Evolutionary conservation across 2,113 vertebrate species (phyloP).

Genomic region (Ctenodactylus gundi): DNA sequence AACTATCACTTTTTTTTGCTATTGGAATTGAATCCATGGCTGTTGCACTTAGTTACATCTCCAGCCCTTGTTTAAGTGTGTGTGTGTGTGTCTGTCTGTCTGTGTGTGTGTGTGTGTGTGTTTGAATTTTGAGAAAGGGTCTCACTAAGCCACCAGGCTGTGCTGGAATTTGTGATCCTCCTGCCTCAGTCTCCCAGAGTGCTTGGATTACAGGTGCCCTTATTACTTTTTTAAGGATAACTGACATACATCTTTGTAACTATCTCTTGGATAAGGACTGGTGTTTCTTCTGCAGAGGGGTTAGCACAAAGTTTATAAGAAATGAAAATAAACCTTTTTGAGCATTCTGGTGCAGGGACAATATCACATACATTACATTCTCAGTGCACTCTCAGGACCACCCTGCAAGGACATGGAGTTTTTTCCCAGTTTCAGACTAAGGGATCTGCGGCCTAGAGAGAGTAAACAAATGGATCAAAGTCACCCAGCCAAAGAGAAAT

Average conservation of each 20-base stretch:
- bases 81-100: too few species aligned
- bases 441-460: background rate
- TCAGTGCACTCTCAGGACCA: background rate
- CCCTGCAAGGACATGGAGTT: background rate
- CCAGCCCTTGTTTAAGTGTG: background rate
- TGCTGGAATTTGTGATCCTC: background rate
- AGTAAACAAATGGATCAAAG: background rate
- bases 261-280: background rate
- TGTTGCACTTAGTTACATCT: background rate
- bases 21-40: background rate
- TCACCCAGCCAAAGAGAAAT: background rate
- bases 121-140: background rate
- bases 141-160: background rate
- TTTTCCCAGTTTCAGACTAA: slow-evolving; percentile 25
- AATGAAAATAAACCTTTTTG: background rate
- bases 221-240: background rate
- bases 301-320: background rate
- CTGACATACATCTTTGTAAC: background rate
- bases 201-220: background rate
- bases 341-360: background rate
- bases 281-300: background rate
- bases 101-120: background rate
- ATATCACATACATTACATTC: background rate
- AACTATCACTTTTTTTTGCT: background rate
- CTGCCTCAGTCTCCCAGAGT: background rate